Conservation (phyloP, 2,113 vertebrate genomes). For the Channa argus region DNA sequence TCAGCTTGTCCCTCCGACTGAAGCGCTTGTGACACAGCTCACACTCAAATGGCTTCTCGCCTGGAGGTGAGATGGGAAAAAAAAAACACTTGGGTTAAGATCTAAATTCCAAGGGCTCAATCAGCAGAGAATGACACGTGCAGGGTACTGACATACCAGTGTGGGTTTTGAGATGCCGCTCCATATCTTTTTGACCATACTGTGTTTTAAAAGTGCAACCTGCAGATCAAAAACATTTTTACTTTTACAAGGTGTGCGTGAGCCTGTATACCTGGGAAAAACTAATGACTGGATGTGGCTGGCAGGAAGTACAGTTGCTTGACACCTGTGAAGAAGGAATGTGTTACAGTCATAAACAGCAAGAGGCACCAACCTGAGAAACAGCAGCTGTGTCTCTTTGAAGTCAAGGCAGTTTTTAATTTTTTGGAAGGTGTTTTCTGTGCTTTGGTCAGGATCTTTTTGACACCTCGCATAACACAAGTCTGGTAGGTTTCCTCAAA, state of each 20-base stretch:
- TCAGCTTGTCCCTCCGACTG: conserved; percentile 95
- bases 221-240: conserved; percentile 59
- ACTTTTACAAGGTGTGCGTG: conserved; percentile 5
- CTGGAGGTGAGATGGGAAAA: conserved; percentile 66
- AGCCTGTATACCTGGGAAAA: conserved; percentile 5
- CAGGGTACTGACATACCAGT: conserved; percentile 83
- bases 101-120: neutral
- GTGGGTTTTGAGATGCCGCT: conserved; percentile 95
- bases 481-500: conserved; percentile 93
- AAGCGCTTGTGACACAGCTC: conserved; percentile 95
- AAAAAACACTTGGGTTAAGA: neutral
- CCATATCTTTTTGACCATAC: conserved; percentile 99
- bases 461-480: conserved; percentile 87
- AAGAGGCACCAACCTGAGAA: conserved; percentile 87
- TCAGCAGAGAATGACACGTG: neutral
- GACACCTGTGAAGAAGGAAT: conserved; percentile 22
- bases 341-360: conserved; percentile 13
- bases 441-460: conserved; percentile 84
- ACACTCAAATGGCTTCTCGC: conserved; percentile 96
- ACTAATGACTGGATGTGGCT: neutral
- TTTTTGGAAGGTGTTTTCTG: conserved; percentile 89
- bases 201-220: conserved; percentile 98
- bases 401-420: conserved; percentile 81
- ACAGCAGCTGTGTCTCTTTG: conserved; percentile 91
- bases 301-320: conserved; percentile 27